These are phyloP conservation scores for Sebastiscus albofasciatus DNA, from an alignment of 2,797 vertebrate species.

Conservation along the genomic window DNA sequence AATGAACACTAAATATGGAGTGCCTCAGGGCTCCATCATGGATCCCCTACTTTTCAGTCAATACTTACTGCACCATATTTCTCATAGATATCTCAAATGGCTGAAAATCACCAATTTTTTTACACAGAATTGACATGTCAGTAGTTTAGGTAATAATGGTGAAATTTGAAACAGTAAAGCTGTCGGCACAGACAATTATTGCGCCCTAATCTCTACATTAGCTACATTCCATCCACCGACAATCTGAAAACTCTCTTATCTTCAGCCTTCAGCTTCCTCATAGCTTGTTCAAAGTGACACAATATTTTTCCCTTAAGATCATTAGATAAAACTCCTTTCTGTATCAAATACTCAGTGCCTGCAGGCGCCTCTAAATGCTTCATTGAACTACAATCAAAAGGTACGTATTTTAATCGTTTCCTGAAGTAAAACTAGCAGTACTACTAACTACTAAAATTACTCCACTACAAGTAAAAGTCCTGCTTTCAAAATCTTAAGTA, in stretches of 20 bases:
- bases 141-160: not conserved
- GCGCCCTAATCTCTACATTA: not conserved
- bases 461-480: no score
- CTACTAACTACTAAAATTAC: no score
- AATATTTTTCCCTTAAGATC: not conserved
- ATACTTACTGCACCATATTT: not conserved
- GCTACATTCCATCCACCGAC: not conserved
- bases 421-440: no score
- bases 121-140: not conserved
- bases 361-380: no score
- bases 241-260: not conserved
- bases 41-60: not conserved
- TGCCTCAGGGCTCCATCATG: constrained; percentile 19
- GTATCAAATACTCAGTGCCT: no score
- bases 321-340: no score
- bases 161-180: not conserved
- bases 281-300: not conserved
- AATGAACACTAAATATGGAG: not conserved
- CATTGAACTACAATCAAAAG: no score
- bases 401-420: no score
- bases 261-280: not conserved
- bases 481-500: no score
- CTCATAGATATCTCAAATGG: not conserved
- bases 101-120: not conserved
- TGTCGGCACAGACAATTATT: not conserved